Percentiles rank a stretch among this genome's conserved stretches.
Conservation (phyloP, 2,113 vertebrate genomes). For the Ovibos moschatus region DNA sequence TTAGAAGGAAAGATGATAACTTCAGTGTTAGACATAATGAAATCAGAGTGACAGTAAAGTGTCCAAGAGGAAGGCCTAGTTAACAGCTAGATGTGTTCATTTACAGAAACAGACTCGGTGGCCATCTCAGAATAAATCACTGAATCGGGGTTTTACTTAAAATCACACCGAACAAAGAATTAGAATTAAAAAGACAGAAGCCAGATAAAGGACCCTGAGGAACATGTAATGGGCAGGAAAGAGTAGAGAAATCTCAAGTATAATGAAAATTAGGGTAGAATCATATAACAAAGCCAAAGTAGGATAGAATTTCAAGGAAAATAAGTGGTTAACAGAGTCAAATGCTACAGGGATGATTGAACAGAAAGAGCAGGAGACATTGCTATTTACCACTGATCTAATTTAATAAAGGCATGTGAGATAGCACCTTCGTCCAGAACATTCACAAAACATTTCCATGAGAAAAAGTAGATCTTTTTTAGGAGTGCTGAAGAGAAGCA, state of each 20-base stretch:
- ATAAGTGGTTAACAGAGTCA: neutral
- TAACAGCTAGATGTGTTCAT: neutral
- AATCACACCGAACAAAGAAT: neutral
- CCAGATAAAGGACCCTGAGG: neutral
- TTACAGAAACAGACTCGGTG: neutral
- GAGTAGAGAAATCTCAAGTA: neutral
- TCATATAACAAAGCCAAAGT: neutral
- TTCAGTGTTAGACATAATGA: neutral
- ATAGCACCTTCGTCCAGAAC: neutral
- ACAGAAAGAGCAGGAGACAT: neutral
- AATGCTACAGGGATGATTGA: neutral
- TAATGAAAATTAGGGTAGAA: neutral
- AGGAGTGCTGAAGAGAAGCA: neutral
- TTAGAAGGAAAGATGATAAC: neutral
- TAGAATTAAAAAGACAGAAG: neutral
- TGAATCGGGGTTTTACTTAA: neutral
- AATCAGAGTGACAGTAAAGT: neutral
- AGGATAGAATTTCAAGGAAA: neutral
- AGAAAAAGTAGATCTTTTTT: neutral
- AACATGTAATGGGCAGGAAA: neutral
- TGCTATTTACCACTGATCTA: neutral
- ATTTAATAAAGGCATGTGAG: neutral
- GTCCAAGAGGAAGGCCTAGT: neutral
- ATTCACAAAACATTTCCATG: constrained; percentile 12
- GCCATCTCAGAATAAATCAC: neutral